phyloP scores from a whole-genome alignment of 2,888 invertebrate species.

The Phyllotreta cruciferae region DNA sequence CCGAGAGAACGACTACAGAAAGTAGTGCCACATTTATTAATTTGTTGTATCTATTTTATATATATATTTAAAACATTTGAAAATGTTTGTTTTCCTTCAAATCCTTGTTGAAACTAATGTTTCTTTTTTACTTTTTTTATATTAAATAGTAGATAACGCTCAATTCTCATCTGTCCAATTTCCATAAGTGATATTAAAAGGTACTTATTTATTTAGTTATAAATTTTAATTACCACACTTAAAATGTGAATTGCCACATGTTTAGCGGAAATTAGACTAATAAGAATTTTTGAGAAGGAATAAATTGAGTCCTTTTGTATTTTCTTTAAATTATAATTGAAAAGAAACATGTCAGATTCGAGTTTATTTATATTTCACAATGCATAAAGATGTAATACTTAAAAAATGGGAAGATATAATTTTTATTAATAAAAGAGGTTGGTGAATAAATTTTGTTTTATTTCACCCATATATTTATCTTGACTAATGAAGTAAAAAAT shows the following conservation, averaged over 20 bases:
- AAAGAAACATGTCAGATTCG: constrained; percentile 14
- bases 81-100: constrained; percentile 30
- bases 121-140: constrained; percentile 38
- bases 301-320: constrained; percentile 9
- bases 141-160: constrained; percentile 22
- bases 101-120: constrained; percentile 33
- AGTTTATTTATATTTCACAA: constrained; percentile 17
- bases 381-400: constrained; percentile 14
- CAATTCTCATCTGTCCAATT: constrained; percentile 29
- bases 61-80: constrained; percentile 41
- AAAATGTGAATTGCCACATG: neutral
- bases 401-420: constrained; percentile 29
- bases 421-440: constrained; percentile 35
- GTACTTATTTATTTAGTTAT: constrained; percentile 27
- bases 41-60: constrained; percentile 40
- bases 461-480: neutral
- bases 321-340: neutral
- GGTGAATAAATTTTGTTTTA: constrained; percentile 19
- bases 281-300: constrained; percentile 1
- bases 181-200: constrained; percentile 24
- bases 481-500: neutral
- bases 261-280: constrained; percentile 12
- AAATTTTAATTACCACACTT: constrained; percentile 14
- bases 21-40: constrained; percentile 51
- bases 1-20: constrained; percentile 77